A percentile compares a stretch with the other conserved stretches of the same genome.
phyloP scores from a whole-genome alignment of 2,113 vertebrate species.

The Odontesthes bonariensis region DNA sequence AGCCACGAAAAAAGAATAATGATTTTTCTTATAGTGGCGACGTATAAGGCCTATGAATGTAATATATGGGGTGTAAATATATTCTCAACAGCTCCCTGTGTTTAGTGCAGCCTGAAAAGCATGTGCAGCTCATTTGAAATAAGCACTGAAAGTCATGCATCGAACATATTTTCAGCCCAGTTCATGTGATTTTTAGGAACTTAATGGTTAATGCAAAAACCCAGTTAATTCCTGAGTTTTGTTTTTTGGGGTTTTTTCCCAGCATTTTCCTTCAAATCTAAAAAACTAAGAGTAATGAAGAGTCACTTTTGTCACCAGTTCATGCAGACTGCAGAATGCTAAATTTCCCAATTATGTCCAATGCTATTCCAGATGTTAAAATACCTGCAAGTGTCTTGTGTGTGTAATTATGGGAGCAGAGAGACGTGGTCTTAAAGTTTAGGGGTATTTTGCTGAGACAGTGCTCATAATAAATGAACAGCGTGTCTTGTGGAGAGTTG shows the following conservation, averaged over 20 bases:
- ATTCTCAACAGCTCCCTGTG: conserved; percentile 10
- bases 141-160: conserved; percentile 24
- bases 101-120: conserved; percentile 32
- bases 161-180: conserved; percentile 26
- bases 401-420: conserved; percentile 25
- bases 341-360: conserved; percentile 12
- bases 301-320: conserved; percentile 50
- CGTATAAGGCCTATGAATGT: background rate
- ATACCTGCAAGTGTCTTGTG: conserved; percentile 38
- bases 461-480: conserved; percentile 12
- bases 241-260: conserved; percentile 37
- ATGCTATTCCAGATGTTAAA: conserved; percentile 18
- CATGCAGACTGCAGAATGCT: conserved; percentile 41
- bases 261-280: conserved; percentile 64
- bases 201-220: conserved; percentile 48
- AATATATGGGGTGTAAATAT: conserved; percentile 12
- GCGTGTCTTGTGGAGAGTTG: conserved; percentile 33
- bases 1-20: background rate
- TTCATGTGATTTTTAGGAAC: conserved; percentile 57
- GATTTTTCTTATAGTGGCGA: background rate
- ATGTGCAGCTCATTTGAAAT: conserved; percentile 52
- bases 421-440: conserved; percentile 27
- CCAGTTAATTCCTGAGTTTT: conserved; percentile 23
- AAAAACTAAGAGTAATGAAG: conserved; percentile 58
- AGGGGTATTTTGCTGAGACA: conserved; percentile 13